Evolutionary conservation across 2,797 vertebrate species (phyloP), one percentile per base, ranked within the genome.

Genomic region (Anabacerthia variegaticeps): DNA sequence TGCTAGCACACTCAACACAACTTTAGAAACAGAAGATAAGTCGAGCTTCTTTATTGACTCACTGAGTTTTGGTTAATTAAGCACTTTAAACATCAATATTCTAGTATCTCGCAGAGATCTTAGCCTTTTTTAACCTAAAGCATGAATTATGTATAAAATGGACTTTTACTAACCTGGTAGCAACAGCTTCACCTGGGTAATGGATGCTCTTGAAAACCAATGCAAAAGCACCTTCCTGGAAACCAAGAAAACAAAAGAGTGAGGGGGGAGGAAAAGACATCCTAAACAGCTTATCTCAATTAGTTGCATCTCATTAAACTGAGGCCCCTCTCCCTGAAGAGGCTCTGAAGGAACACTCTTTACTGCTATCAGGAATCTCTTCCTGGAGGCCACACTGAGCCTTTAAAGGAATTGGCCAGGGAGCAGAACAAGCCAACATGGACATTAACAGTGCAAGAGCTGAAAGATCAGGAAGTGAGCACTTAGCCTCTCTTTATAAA

Each of bases 151-250:
- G n/a, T 52, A 72, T 36, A 52, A 89, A 89, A 81, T 6, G 15
- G 6, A 17, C 32, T 76, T 92, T 34, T 73, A 97, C 98, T 95
- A 93, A 99, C 99, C 99, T 99, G 93, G 99, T 99, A 93, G 98
- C 98, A 89, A 99, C 98, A 5, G 99, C 99, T 97, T 99, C 99
- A 96, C 98, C 98, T 7, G 99, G 99, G 96, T 98, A 99, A 97
- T 99, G 98, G 74, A 98, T 97, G 88, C 99, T 99, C 98, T 99
- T 99, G 97, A 99, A 99, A 96, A 99, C 99, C 91, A 99, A 90
- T 2, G 99, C 99, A 52, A 99, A 99, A 71, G 99, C 98, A 11
- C 99, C 99, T 97, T 99, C 99, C 99, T 99, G 95, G 79, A 96
- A 97, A 82, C 68, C 46, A 92, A 7, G 58, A 17, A 73, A 79